These are phyloP conservation scores for Stomatorhinus walkeri DNA, from an alignment of 2,797 vertebrate species.

Conservation along the genomic window DNA sequence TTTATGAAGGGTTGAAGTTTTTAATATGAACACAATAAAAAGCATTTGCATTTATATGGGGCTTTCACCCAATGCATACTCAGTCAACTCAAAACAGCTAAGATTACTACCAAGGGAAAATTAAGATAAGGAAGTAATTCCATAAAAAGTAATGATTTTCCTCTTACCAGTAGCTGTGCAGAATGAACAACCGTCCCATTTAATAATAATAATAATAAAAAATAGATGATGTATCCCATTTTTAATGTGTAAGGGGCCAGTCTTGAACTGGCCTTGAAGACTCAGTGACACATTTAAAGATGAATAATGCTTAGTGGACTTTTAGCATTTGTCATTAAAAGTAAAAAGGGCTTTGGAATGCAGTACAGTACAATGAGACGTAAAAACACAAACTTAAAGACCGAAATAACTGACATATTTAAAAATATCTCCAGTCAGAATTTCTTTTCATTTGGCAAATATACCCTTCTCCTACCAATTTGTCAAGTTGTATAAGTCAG, in stretches of 20 bases:
- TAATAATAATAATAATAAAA: constrained; percentile 19
- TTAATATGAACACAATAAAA: constrained; percentile 68
- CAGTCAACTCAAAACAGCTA: constrained; percentile 51
- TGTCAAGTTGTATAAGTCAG: not conserved
- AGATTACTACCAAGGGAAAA: constrained; percentile 65
- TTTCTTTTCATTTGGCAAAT: not conserved
- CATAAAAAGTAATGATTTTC: constrained; percentile 54
- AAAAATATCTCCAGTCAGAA: not conserved
- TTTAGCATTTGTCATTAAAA: not conserved
- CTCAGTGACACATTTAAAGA: not conserved
- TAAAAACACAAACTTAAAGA: not conserved
- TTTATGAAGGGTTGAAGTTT: constrained; percentile 53
- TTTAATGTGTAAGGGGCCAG: not conserved
- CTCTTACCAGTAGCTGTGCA: constrained; percentile 46
- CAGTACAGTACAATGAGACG: not conserved
- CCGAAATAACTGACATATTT: not conserved
- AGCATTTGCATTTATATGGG: constrained; percentile 74
- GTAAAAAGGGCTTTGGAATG: not conserved
- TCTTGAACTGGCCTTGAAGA: not conserved
- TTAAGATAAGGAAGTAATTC: constrained; percentile 67
- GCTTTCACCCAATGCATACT: constrained; percentile 48
- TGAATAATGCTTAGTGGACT: not conserved
- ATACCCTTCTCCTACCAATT: not conserved
- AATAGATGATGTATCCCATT: constrained; percentile 29
- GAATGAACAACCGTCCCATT: constrained; percentile 39